Evolutionary conservation across 2,113 vertebrate species (phyloP).

Genomic region (Anser brachyrhynchus): DNA sequence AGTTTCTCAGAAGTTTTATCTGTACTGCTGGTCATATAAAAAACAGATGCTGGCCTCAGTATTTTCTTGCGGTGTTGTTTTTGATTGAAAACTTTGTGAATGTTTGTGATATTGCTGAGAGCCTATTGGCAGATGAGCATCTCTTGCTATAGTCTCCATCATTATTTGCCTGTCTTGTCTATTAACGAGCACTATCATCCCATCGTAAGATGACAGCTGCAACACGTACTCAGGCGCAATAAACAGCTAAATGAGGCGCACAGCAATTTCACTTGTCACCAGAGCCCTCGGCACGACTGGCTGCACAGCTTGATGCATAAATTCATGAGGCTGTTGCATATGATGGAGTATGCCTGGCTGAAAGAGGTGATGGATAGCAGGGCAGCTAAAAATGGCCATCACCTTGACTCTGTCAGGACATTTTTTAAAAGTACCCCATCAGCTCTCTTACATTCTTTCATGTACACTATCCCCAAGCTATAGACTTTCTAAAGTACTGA

Average conservation of each 20-base stretch:
- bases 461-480: slow-evolving; percentile 74
- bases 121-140: slow-evolving; percentile 84
- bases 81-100: slow-evolving; percentile 84
- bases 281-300: slow-evolving; percentile 87
- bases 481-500: slow-evolving; percentile 53
- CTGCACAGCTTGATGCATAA: slow-evolving; percentile 90
- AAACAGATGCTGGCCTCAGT: slow-evolving; percentile 69
- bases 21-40: slow-evolving; percentile 56
- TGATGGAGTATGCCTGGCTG: slow-evolving; percentile 88
- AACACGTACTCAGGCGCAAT: slow-evolving; percentile 89
- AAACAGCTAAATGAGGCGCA: slow-evolving; percentile 90
- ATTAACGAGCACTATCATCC: slow-evolving; percentile 88
- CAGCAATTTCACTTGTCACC: slow-evolving; percentile 89
- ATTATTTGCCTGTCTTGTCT: slow-evolving; percentile 89
- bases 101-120: slow-evolving; percentile 85
- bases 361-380: slow-evolving; percentile 88
- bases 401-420: slow-evolving; percentile 90
- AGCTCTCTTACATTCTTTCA: slow-evolving; percentile 81
- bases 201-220: slow-evolving; percentile 87
- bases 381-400: slow-evolving; percentile 89
- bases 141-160: slow-evolving; percentile 86
- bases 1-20: slow-evolving; percentile 74
- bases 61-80: slow-evolving; percentile 78
- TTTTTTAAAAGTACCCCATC: slow-evolving; percentile 86
- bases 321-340: slow-evolving; percentile 89